A percentile compares a stretch with the other conserved stretches of the same genome.
Evolutionary conservation across 2,888 invertebrate genomes (phyloP).

Genomic region (Diarsia dahlii): DNA sequence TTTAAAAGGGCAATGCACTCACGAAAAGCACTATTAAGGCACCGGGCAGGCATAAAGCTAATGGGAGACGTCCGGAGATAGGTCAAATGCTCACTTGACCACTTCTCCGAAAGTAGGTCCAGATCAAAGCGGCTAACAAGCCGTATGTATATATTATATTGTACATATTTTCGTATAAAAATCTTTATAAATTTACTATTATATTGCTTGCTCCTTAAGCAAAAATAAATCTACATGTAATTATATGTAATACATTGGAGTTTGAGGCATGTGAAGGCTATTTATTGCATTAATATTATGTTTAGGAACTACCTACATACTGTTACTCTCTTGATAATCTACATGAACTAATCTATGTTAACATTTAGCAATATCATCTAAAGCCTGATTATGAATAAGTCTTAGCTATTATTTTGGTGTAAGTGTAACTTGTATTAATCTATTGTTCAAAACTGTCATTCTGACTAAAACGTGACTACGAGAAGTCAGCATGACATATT

Average conservation of each 20-base stretch:
- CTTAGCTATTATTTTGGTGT: slow-evolving; percentile 3
- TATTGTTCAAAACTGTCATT: slow-evolving; percentile 7
- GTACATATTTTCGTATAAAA: slow-evolving; percentile 8
- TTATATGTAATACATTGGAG: background rate
- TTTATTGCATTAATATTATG: slow-evolving; percentile 6
- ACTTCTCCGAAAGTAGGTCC: background rate
- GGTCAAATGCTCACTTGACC: background rate
- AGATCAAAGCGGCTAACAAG: slow-evolving; percentile 18
- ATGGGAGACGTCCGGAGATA: background rate
- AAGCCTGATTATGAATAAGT: background rate
- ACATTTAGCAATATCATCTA: slow-evolving; percentile 6
- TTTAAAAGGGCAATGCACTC: background rate
- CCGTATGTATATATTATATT: background rate
- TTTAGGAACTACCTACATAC: slow-evolving; percentile 39
- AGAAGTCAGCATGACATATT: slow-evolving; percentile 9
- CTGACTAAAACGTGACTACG: slow-evolving; percentile 1
- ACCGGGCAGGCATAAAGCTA: slow-evolving; percentile 26
- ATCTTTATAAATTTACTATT: background rate
- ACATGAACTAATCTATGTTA: slow-evolving; percentile 5
- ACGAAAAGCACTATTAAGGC: slow-evolving; percentile 33
- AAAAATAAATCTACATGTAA: slow-evolving; percentile 1
- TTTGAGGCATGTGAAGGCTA: background rate
- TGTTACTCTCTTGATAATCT: slow-evolving; percentile 22
- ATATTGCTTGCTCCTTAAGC: slow-evolving; percentile 9
- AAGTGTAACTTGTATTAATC: slow-evolving; percentile 9